Conservation (phyloP, 2,113 vertebrate genomes). For the Manacus vitellinus region DNA sequence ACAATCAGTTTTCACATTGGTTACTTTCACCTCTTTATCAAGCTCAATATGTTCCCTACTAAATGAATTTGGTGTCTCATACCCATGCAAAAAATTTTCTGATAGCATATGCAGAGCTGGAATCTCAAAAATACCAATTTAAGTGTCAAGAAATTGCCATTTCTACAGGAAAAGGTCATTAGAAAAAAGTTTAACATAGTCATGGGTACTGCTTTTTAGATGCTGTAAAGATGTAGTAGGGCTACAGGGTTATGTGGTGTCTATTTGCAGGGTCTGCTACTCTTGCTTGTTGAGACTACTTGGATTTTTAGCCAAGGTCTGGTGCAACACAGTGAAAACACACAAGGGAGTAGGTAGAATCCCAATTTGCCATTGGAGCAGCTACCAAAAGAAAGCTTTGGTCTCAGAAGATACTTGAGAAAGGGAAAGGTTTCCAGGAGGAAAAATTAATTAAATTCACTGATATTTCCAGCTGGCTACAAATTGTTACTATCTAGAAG, state of each 20-base stretch:
- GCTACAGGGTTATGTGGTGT: neutral
- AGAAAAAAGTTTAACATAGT: neutral
- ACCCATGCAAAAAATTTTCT: rapidly evolving
- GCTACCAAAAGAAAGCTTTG: neutral
- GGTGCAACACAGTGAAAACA: rapidly evolving
- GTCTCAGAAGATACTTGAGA: neutral
- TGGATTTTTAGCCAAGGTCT: neutral
- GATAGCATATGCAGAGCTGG: neutral
- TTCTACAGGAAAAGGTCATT: neutral
- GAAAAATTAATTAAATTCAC: neutral
- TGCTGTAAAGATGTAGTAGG: neutral
- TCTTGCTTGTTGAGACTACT: neutral
- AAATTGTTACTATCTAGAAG: neutral
- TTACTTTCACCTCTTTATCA: neutral
- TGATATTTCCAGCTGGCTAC: neutral
- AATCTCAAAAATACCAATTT: neutral
- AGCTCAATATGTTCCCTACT: neutral
- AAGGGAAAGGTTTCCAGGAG: neutral
- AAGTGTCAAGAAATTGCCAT: neutral
- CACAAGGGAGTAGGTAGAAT: neutral
- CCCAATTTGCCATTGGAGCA: neutral
- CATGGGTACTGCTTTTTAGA: neutral
- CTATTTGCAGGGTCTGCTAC: neutral
- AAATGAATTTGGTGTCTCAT: neutral
- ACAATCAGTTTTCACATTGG: neutral